These are phyloP conservation scores for Peromyscus eremicus DNA, from an alignment of 2,797 vertebrate species.

Conservation along the genomic window DNA sequence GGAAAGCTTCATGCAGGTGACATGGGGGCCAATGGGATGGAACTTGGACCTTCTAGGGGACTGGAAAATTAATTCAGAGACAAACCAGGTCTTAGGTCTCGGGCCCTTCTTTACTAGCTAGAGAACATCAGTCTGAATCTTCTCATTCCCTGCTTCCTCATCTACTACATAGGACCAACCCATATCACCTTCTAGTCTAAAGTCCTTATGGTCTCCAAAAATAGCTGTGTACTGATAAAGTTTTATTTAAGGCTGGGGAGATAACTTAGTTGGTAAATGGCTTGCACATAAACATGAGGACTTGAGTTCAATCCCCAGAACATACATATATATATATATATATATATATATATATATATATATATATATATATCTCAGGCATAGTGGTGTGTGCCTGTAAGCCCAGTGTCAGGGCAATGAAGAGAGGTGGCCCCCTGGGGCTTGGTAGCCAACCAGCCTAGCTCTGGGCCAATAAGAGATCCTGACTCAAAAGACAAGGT, in stretches of 20 bases:
- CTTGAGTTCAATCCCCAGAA: background rate
- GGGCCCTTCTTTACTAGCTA: background rate
- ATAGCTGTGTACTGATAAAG: conserved; percentile 32
- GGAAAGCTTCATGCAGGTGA: background rate
- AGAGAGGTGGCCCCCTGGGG: background rate
- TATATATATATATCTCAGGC: no score
- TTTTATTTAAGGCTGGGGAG: conserved; percentile 57
- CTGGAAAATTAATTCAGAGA: background rate
- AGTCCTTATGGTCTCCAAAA: background rate
- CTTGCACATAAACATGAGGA: background rate
- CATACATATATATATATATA: no score
- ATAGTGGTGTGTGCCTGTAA: background rate
- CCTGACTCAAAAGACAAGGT: background rate
- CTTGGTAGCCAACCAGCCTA: background rate
- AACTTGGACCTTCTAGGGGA: background rate
- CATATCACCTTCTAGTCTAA: no score
- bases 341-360: no score
- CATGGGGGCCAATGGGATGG: background rate
- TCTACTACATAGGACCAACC: background rate
- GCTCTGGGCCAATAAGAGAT: background rate
- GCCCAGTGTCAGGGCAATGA: no score
- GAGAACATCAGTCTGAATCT: background rate
- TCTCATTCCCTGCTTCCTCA: background rate
- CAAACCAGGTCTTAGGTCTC: background rate
- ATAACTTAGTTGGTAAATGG: background rate